Evolutionary conservation across 2,797 vertebrate species (phyloP).

Genomic region (Ciconia nigra): DNA sequence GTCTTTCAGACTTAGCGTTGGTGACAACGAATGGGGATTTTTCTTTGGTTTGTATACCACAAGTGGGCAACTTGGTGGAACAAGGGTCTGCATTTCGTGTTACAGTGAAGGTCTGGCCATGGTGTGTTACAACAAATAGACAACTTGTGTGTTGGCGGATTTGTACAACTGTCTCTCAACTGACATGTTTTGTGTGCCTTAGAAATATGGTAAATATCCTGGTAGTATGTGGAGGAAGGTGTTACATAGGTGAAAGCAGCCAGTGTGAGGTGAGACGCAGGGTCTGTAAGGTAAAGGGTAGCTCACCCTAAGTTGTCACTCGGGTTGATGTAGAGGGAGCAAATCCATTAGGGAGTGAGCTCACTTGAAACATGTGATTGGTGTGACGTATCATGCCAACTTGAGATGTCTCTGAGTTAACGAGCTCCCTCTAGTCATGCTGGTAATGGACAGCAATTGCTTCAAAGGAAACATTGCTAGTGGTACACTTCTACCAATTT

Average conservation of each 20-base stretch:
- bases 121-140: background rate
- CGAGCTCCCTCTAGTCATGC: background rate
- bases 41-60: background rate
- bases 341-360: background rate
- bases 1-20: fast-evolving
- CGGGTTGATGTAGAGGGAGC: no score
- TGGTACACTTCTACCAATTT: fast-evolving
- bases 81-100: background rate
- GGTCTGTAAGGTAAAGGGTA: background rate
- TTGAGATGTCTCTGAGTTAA: background rate
- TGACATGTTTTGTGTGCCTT: fast-evolving
- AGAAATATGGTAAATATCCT: background rate
- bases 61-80: background rate
- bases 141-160: background rate
- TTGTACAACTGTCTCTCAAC: fast-evolving
- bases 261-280: fast-evolving
- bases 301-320: background rate
- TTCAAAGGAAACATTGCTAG: background rate
- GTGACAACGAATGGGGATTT: background rate
- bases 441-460: background rate
- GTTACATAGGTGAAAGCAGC: background rate
- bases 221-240: background rate
- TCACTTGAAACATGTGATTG: background rate
- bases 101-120: fast-evolving
- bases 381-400: no score